Percentiles rank a stretch among this genome's conserved stretches.
Evolutionary conservation across 2,888 invertebrate species (phyloP).

Genomic region (Synergus gifuensis): DNA sequence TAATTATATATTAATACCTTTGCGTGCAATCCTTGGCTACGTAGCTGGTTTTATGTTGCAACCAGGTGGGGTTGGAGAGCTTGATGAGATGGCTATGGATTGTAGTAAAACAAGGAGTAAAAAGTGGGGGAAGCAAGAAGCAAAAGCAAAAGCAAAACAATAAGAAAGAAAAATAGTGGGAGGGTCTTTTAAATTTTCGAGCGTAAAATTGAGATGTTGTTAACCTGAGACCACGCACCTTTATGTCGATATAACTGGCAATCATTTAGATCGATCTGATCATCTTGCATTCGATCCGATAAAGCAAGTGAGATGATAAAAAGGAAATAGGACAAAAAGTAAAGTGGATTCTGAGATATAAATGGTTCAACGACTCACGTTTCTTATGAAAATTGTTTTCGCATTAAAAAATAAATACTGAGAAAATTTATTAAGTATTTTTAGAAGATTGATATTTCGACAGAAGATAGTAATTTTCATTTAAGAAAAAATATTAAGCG

Average conservation of each 20-base stretch:
- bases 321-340: neutral
- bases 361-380: neutral
- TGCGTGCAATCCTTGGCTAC: conserved; percentile 70
- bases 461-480: neutral
- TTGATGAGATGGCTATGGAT: conserved; percentile 37
- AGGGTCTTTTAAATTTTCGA: conserved; percentile 16
- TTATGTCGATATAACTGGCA: neutral
- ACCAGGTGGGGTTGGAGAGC: conserved; percentile 46
- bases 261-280: conserved; percentile 15
- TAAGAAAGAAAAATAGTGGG: neutral
- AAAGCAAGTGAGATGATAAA: neutral
- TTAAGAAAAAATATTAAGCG: neutral
- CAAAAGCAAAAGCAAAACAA: neutral
- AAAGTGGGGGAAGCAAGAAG: neutral
- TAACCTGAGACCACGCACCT: conserved; percentile 5
- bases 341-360: neutral
- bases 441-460: neutral
- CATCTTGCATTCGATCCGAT: neutral
- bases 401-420: neutral
- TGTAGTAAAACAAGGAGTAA: conserved; percentile 34
- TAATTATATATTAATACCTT: conserved; percentile 76
- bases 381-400: neutral
- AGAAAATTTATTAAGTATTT: neutral
- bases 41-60: conserved; percentile 58
- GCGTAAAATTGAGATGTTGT: conserved; percentile 35